Percentiles rank a stretch among this genome's conserved stretches.
Conservation (phyloP, 2,888 invertebrate genomes). For the Biston stratarius region DNA sequence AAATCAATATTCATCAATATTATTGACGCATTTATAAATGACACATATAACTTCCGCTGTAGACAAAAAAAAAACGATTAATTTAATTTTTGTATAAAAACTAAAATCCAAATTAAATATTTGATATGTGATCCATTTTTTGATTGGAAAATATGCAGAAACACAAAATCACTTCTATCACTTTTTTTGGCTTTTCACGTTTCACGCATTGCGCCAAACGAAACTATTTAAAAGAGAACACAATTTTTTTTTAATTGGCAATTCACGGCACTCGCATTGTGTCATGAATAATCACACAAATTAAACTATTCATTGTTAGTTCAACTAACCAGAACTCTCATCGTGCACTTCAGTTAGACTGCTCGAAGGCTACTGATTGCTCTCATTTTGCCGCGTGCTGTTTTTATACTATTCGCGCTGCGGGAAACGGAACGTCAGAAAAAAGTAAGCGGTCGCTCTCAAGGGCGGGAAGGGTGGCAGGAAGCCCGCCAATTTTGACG, state of each 20-base stretch:
- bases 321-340: conserved; percentile 83
- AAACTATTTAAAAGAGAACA: conserved; percentile 1
- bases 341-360: conserved; percentile 86
- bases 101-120: neutral
- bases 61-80: neutral
- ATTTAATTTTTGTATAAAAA: neutral
- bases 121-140: conserved; percentile 4
- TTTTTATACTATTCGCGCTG: conserved; percentile 76
- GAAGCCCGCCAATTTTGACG: conserved; percentile 71
- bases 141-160: too few relatives aligned
- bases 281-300: conserved; percentile 45
- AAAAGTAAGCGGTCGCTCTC: conserved; percentile 81
- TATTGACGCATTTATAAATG: neutral
- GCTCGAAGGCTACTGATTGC: conserved; percentile 85
- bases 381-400: conserved; percentile 71
- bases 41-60: neutral
- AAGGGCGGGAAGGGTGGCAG: conserved; percentile 84
- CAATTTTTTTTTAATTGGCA: conserved; percentile 4
- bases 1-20: conserved; percentile 16
- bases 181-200: conserved; percentile 10
- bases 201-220: conserved; percentile 3
- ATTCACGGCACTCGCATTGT: conserved; percentile 35
- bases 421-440: conserved; percentile 75
- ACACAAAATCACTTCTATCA: conserved; percentile 11
- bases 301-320: conserved; percentile 35